Evolutionary conservation across 2,888 invertebrate genomes (phyloP), one percentile per base, ranked within the genome.

Genomic region (Drosophila ezoana): DNA sequence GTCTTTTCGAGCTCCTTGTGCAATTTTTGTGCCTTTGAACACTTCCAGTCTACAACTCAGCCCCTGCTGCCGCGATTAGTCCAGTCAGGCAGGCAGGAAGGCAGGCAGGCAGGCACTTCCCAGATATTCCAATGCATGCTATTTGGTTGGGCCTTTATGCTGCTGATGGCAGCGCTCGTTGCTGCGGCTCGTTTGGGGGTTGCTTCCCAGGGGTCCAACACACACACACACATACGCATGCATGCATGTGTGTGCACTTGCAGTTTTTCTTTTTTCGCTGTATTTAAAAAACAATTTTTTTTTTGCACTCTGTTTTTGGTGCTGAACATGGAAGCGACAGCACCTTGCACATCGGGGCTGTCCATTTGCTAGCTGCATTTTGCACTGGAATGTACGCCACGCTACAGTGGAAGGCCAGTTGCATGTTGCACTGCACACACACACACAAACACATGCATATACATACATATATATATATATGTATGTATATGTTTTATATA

Each of bases 351-450:
- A 38, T 43, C 38, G 61, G 41, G 20, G 38, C 69, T 68, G 68
- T 43, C 49, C 63, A 72, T 51, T 73, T 60, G 61, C 57, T 74
- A 67, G 48, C 61, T 72, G 75, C 72, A 58, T 51, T 73, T 58
- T 49, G 53, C 44, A 75, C 69, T 70, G 74, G 76, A 74, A 76
- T 68, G 44, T 62, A 43, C 53, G 40, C 14, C n/a, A 38, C 61
- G 40, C 47, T 48, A 53, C 53, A 58, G 54, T 76, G 76, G 76
- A 76, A 61, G 65, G 76, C 80, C 76, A 83, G 87, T 82, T 79
- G 83, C 83, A 76, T 83, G 72, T 80, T 82, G 81, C 80, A 74
- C 44, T 64, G 64, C 64, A 44, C 35, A 18, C 51, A 38, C n/a
- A 23, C 47, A 59, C 38, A 61, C 23, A 48, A 35, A 52, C 38